Base-by-base conservation (phyloP, 30 jellyfish, hydroid and myxozoan genomes). In the Rhopilema esculentum region DNA sequence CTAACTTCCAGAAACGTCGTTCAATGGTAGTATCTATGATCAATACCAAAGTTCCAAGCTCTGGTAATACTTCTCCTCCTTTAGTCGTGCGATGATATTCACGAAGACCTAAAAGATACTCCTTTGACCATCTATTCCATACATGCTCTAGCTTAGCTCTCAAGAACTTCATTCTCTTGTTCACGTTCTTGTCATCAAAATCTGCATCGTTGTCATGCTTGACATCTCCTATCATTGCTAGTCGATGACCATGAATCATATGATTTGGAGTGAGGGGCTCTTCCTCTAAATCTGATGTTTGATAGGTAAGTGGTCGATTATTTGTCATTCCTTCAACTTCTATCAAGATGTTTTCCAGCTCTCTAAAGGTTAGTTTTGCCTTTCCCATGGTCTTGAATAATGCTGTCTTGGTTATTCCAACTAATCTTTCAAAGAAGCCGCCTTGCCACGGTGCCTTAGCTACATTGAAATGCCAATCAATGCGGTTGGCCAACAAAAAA, bases 161-260 rank as follows among this genome's bases (percentile, higher is more conserved):
- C 84, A 72, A 72, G 50, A 72, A 72, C 71, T 74, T 65, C 71
- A 74, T 74, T 18, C 85, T 74, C 40, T 40, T 74, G 50, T 74
- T 74, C 49, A 74, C 71, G 26, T 74, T 74, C 85, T 50, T 50
- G 85, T 74, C 71, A 74, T 74, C 71, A 28, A 74, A 74, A 74
- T 48, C 85, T 31, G 85, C 71, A 74, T 31, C 85, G 57, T 73
- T 1, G 69, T 20, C 84, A 48, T 72, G 85, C 30, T 74, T 74
- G 85, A 74, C 71, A 74, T 74, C 85, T 74, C 85, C 85, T 74
- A 74, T 74, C 85, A 49, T 74, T 31, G 85, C 48, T 33, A 49
- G 71, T 8, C 53, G 85, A 74, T 29, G 33, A 1, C 85, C 85
- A 74, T 74, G 85, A 74, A 74, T 74, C 85, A 49, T 74, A 26